Evolutionary conservation across 2,888 invertebrate genomes (phyloP).

Genomic region (Euspilapteryx auroguttella): DNA sequence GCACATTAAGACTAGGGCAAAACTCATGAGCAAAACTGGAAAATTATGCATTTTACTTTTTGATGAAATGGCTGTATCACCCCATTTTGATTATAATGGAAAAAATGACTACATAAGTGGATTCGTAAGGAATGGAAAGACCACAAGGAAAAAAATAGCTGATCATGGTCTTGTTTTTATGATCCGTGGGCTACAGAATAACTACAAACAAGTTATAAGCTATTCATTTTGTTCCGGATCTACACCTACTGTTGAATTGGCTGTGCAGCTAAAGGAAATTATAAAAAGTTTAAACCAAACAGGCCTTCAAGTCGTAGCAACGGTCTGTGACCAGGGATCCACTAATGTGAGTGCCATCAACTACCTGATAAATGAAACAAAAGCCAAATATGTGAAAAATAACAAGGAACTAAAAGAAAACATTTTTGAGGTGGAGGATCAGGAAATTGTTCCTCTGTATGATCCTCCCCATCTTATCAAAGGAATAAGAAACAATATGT

Average conservation of each 20-base stretch:
- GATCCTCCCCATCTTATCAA: constrained; percentile 9
- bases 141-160: constrained; percentile 3
- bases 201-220: constrained; percentile 9
- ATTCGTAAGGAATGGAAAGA: constrained; percentile 5
- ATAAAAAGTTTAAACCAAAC: constrained; percentile 5
- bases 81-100: constrained; percentile 6
- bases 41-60: constrained; percentile 6
- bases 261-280: constrained; percentile 3
- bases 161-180: constrained; percentile 10
- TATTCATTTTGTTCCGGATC: constrained; percentile 7
- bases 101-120: constrained; percentile 6
- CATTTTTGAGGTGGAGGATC: constrained; percentile 5
- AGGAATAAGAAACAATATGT: constrained; percentile 9
- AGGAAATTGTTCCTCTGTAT: constrained; percentile 7
- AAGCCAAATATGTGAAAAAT: constrained; percentile 6
- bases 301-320: constrained; percentile 8
- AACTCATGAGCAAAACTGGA: constrained; percentile 5
- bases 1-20: constrained; percentile 5
- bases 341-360: constrained; percentile 9
- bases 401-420: not conserved
- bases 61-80: constrained; percentile 5
- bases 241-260: constrained; percentile 6
- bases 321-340: constrained; percentile 10
- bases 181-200: constrained; percentile 8
- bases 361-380: constrained; percentile 4